phyloP scores from a whole-genome alignment of 2,113 vertebrate genomes.

The Chaetops frenatus region DNA sequence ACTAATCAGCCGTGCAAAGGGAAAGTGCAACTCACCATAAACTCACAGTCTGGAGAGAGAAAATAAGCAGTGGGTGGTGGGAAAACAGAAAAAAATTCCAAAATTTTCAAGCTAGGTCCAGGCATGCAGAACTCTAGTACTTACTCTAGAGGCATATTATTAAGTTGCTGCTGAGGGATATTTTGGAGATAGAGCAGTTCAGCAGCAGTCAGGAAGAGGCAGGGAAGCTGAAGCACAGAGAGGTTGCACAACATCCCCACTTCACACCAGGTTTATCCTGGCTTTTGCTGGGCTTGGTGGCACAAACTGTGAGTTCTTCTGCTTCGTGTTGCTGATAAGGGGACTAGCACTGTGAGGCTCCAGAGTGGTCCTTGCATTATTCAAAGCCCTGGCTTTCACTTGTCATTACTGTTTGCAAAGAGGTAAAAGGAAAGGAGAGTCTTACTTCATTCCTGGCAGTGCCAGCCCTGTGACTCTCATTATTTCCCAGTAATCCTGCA shows the following conservation, averaged over 20 bases:
- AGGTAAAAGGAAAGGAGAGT: constrained; percentile 5
- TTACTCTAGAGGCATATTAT: neutral
- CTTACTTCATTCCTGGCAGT: constrained; percentile 49
- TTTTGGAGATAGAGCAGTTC: neutral
- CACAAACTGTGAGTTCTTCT: neutral
- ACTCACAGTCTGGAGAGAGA: neutral
- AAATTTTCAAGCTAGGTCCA: neutral
- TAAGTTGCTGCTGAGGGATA: neutral
- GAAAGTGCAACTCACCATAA: constrained; percentile 18
- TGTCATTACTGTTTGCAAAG: neutral
- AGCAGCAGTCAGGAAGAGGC: neutral
- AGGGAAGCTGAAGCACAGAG: neutral
- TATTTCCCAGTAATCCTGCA: constrained; percentile 22
- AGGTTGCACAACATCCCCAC: neutral
- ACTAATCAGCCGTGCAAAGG: neutral
- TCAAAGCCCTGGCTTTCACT: neutral
- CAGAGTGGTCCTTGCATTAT: neutral
- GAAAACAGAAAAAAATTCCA: neutral
- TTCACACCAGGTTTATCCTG: neutral
- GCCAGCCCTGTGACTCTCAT: constrained; percentile 36
- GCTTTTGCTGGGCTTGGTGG: neutral
- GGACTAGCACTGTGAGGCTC: neutral
- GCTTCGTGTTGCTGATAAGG: neutral
- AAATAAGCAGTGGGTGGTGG: neutral
- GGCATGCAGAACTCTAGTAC: neutral